Evolutionary conservation across 2,113 vertebrate species (phyloP).

Genomic region (Zingel zingel): DNA sequence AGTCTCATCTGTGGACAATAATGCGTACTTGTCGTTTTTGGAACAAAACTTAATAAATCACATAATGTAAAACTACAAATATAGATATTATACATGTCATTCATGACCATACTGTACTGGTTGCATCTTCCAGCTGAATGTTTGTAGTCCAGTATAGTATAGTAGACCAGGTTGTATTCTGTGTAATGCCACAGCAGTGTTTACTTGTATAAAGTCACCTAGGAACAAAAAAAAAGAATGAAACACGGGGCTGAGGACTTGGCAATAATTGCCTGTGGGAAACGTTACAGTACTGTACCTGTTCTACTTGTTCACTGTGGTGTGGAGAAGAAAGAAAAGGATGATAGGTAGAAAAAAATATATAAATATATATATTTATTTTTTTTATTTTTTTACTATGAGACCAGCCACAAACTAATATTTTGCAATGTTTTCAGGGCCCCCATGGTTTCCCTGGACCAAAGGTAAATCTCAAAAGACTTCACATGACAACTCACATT

Average conservation of each 20-base stretch:
- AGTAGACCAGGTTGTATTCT: too few species aligned
- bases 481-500: not conserved
- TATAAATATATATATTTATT: too few species aligned
- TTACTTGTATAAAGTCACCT: too few species aligned
- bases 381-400: not conserved
- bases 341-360: not conserved
- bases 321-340: not conserved
- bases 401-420: not conserved
- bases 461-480: constrained; percentile 88
- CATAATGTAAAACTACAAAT: not conserved
- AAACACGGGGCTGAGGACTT: not conserved
- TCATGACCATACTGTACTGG: not conserved
- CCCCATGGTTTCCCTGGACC: constrained; percentile 96
- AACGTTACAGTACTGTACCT: not conserved
- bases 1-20: not conserved
- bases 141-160: too few species aligned
- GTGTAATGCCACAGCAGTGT: too few species aligned
- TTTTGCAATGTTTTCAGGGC: constrained; percentile 85
- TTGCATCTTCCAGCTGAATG: too few species aligned
- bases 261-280: not conserved
- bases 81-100: not conserved
- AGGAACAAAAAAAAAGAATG: too few species aligned
- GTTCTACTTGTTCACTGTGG: not conserved
- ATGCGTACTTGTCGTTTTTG: not conserved
- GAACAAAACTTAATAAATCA: not conserved